These are phyloP conservation scores for Idaea aversata DNA, from an alignment of 2,888 invertebrate species.

Conservation along the genomic window DNA sequence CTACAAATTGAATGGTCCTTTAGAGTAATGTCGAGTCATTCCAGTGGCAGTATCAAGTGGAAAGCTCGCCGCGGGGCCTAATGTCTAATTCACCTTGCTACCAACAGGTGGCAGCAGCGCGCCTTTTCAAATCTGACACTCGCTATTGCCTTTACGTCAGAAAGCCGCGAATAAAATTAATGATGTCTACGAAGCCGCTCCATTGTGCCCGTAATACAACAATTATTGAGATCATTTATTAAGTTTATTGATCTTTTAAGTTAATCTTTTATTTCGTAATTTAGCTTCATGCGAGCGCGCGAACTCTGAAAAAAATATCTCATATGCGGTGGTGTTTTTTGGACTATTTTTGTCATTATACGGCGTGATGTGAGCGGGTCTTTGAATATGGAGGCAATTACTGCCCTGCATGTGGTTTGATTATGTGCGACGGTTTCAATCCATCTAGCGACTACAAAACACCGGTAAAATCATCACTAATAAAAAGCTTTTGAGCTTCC, in stretches of 20 bases:
- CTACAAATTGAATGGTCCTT: conserved; percentile 43
- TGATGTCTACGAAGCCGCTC: conserved; percentile 80
- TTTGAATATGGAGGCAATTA: conserved; percentile 80
- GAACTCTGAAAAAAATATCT: conserved; percentile 77
- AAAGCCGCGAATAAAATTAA: conserved; percentile 80
- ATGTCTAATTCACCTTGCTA: conserved; percentile 76
- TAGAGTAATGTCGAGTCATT: conserved; percentile 62
- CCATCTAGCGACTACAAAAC: conserved; percentile 69
- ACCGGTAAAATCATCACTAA: conserved; percentile 69
- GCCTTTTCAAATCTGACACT: conserved; percentile 79
- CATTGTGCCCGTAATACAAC: conserved; percentile 80
- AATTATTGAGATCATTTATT: conserved; percentile 81
- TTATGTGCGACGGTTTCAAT: conserved; percentile 73
- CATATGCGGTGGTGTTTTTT: conserved; percentile 78
- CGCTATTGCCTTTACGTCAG: conserved; percentile 78
- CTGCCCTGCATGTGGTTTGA: conserved; percentile 79
- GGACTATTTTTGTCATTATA: conserved; percentile 81
- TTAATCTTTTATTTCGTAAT: conserved; percentile 81
- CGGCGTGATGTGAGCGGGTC: conserved; percentile 78
- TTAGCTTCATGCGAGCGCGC: conserved; percentile 76
- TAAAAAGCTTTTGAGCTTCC: conserved; percentile 72
- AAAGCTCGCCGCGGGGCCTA: conserved; percentile 68
- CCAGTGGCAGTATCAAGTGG: conserved; percentile 75
- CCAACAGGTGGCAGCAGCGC: conserved; percentile 78
- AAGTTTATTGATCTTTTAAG: conserved; percentile 81